Evolutionary conservation across 2,113 vertebrate species (phyloP).

Genomic region (Heteronetta atricapilla): DNA sequence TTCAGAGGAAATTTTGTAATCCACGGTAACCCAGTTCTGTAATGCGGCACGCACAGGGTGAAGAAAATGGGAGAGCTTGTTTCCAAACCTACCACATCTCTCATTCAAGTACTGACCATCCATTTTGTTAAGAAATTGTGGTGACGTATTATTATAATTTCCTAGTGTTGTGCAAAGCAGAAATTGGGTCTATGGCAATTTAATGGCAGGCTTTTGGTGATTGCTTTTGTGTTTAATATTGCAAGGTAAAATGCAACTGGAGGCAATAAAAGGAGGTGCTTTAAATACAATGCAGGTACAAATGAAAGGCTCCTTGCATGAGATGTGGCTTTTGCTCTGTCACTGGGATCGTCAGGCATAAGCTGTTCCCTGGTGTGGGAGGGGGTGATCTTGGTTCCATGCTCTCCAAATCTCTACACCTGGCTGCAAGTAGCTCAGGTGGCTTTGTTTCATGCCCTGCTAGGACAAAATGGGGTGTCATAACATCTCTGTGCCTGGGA

Average conservation of each 20-base stretch:
- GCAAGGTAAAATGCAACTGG: background rate
- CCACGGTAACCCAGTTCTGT: background rate
- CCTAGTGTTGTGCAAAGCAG: background rate
- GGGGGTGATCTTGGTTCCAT: background rate
- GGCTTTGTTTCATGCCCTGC: background rate
- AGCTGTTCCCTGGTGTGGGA: background rate
- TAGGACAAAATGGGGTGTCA: background rate
- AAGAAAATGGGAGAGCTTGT: background rate
- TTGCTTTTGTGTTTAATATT: background rate
- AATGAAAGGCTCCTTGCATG: background rate
- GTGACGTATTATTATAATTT: background rate
- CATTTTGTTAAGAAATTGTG: background rate
- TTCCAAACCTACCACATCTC: background rate
- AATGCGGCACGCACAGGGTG: background rate
- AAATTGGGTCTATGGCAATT: background rate
- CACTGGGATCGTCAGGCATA: rapidly evolving
- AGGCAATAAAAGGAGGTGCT: background rate
- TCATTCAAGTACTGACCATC: background rate
- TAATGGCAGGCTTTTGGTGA: background rate
- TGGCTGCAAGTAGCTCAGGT: no score
- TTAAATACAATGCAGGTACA: background rate
- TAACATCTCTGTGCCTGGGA: no score
- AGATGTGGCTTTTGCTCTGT: background rate
- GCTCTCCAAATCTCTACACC: background rate
- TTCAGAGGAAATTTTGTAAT: background rate